phyloP scores from a whole-genome alignment of 2,113 vertebrate genomes.

The Halcyon malimbica region DNA sequence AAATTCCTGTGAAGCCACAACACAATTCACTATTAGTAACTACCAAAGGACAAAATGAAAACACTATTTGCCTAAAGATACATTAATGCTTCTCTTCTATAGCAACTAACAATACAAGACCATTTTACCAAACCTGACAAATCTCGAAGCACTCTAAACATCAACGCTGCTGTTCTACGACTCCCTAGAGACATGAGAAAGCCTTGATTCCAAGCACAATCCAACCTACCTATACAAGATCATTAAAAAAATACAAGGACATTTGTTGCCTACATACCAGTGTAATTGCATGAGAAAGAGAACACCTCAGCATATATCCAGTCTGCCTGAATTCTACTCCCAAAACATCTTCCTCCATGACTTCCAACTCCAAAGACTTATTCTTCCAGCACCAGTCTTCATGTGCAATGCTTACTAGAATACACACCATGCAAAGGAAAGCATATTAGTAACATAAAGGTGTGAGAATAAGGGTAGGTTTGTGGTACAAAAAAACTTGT shows the following conservation, averaged over 20 bases:
- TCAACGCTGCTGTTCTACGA: background rate
- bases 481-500: background rate
- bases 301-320: conserved; percentile 96
- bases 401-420: conserved; percentile 88
- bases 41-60: background rate
- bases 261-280: conserved; percentile 79
- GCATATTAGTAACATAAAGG: background rate
- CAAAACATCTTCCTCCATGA: conserved; percentile 84
- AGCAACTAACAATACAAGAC: background rate
- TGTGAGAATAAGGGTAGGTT: background rate
- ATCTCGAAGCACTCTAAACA: background rate
- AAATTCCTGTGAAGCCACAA: conserved; percentile 85
- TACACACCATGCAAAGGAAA: background rate
- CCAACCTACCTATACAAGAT: background rate
- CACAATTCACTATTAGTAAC: background rate
- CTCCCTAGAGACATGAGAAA: background rate
- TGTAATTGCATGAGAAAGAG: conserved; percentile 96
- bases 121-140: background rate
- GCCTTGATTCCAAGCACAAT: background rate
- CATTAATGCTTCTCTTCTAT: background rate
- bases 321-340: conserved; percentile 94
- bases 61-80: background rate
- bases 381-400: conserved; percentile 99
- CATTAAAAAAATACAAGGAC: background rate
- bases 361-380: conserved; percentile 92